Evolutionary conservation across 2,113 vertebrate species (phyloP), one percentile per base, ranked within the genome.

Genomic region (Centropristis striata): DNA sequence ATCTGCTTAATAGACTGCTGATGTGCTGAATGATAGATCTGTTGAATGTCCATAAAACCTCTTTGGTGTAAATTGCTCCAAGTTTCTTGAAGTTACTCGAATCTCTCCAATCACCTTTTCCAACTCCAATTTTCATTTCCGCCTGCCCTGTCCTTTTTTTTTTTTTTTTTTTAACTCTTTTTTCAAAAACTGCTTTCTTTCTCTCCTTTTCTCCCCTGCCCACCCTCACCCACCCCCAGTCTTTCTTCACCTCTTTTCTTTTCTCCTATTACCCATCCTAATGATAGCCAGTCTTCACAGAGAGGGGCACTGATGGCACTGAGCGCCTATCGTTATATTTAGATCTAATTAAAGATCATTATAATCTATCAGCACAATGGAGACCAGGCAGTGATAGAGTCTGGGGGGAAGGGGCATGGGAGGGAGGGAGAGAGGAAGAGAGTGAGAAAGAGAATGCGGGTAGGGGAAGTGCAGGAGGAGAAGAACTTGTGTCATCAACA

Each of bases 341-440:
- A 93, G 92, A 93, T 87, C 88, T 92, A 93, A 92, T 93, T 93
- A 93, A 90, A 90, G 87, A 89, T 92, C 91, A 93, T 93, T 93
- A 92, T 87, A 92, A 92, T 93, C 88, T 92, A 91, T 92, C 89
- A 92, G 88, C 88, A 85, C 85, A 80, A 84, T 85, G 85, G 84
- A 83, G 80, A 81, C 80, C 75, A 58, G 81, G 76, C 81, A 75
- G 81, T 87, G 82, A 88, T 87, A 63, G 80, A 85, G 82, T 77
- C 78, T 13, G 66, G 65, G 58, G 59, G n/a, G n/a, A 78, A 77
- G 47, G 75, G 82, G 50, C 46, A 67, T 23, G 3, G 27, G 44
- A 49, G 83, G 72, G 71, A 76, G 63, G 54, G 65, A 65, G 61
- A 39, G 66, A 71, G 64, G 28, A n/a, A 65, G 59, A 11, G 75